Base-by-base conservation (phyloP, 2,888 invertebrate species). In the Limnephilus rhombicus region DNA sequence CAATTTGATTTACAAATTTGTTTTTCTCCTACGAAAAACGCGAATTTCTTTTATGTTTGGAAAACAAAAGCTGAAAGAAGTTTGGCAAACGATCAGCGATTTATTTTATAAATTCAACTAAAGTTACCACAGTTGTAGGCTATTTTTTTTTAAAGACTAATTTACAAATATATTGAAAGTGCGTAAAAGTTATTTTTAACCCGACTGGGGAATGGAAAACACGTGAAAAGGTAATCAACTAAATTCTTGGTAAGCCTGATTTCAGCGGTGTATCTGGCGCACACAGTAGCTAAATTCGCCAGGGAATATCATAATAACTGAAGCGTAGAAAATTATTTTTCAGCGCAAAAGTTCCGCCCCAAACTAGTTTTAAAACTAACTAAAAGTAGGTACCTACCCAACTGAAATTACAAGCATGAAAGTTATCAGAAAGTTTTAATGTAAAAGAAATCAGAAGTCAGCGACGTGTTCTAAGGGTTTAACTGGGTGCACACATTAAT, bases 201-300 rank as follows among this genome's bases (percentile, higher is more conserved):
- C 3, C 53, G 4, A 53, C 18, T 68, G 29, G 7, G 12, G 18
- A 53, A 34, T 49, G 29, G 53, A 87, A 37, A 86, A 13, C 87
- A 87, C 87, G 53, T 87, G 53, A 53, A 87, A 49, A 15, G 2
- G 87, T 68, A 87, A 87, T 87, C 87, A 87, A 53, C 29, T 2
- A 34, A 45, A 37, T 13, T 37, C 18, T 34, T 37, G 41, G 37
- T n/a, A 24, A 83, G 0, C 18, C 5, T 83, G 24, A 37, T 83
- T 83, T 34, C 83, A 83, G 83, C 34, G 82, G 31, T 11, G 41
- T 83, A 83, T 83, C 9, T 11, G 24, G 37, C 2, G 41, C 41
- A 4, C 37, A 37, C 41, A 3, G 68, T 68, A 68, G 24, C 68
- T 9, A 68, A n/a, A 24, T 24, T 24, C 9, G 68, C 68, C 68